phyloP scores from a whole-genome alignment of 2,113 vertebrate genomes.

The Festucalex cinctus region DNA sequence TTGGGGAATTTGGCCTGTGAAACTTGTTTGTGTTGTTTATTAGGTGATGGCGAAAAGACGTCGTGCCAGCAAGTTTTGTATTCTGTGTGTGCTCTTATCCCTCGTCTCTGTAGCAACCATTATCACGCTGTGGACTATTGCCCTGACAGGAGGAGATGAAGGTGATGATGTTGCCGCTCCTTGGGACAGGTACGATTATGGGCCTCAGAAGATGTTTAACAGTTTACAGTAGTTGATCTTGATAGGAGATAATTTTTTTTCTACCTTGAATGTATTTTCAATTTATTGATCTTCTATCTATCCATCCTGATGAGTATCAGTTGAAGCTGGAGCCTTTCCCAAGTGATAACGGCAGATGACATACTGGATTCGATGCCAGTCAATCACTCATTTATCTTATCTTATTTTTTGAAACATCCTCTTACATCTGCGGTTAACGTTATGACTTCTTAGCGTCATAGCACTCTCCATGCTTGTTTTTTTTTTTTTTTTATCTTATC shows the following conservation, averaged over 20 bases:
- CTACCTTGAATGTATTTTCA: neutral
- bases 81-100: conserved; percentile 66
- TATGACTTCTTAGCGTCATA: too few relatives aligned
- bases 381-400: too few relatives aligned
- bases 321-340: too few relatives aligned
- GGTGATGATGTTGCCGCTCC: conserved; percentile 24
- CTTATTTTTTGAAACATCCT: too few relatives aligned
- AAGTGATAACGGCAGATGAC: too few relatives aligned
- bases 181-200: conserved; percentile 20
- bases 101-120: conserved; percentile 74
- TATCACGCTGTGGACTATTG: conserved; percentile 74
- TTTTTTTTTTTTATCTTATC: too few relatives aligned
- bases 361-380: too few relatives aligned
- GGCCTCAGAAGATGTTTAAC: neutral
- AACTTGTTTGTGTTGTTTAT: neutral
- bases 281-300: too few relatives aligned
- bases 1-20: neutral
- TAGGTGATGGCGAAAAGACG: conserved; percentile 76
- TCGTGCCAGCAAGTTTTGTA: conserved; percentile 74
- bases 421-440: too few relatives aligned
- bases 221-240: neutral
- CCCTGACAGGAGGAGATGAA: conserved; percentile 61
- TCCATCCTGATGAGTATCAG: too few relatives aligned
- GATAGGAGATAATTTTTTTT: neutral
- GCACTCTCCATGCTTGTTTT: too few relatives aligned